Evolutionary conservation across 2,797 vertebrate species (phyloP).

Genomic region (Adelosebastes latens): DNA sequence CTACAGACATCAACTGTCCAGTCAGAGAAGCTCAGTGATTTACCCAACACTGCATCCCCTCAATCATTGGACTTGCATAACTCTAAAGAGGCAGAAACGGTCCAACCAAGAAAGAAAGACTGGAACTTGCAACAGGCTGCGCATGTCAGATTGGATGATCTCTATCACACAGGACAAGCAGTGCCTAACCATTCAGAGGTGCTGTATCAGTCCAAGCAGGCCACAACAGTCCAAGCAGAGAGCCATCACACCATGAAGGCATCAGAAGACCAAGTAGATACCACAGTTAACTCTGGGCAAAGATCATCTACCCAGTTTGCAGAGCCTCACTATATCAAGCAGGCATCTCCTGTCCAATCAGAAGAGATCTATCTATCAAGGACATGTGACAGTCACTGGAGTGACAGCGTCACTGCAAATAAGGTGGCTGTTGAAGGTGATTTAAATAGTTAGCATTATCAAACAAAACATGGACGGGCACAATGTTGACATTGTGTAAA

Average conservation of each 20-base stretch:
- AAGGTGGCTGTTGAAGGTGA: slow-evolving; percentile 90
- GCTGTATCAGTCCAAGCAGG: slow-evolving; percentile 16
- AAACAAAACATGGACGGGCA: slow-evolving; percentile 72
- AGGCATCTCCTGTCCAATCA: slow-evolving; percentile 54
- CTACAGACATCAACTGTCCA: slow-evolving; percentile 8
- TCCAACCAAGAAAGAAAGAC: slow-evolving; percentile 5
- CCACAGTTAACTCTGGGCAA: slow-evolving; percentile 28
- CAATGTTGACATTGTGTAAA: slow-evolving; percentile 70
- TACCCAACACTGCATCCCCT: neutral
- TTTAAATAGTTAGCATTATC: slow-evolving; percentile 84
- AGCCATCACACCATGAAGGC: slow-evolving; percentile 25
- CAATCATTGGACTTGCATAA: slow-evolving; percentile 27
- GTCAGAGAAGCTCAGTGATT: slow-evolving; percentile 25
- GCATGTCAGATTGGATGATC: slow-evolving; percentile 27
- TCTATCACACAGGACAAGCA: slow-evolving; percentile 19
- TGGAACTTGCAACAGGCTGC: slow-evolving; percentile 8
- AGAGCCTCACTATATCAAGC: slow-evolving; percentile 47
- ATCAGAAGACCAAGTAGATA: slow-evolving; percentile 43
- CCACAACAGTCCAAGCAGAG: slow-evolving; percentile 37
- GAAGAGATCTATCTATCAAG: slow-evolving; percentile 74
- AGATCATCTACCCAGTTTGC: slow-evolving; percentile 35
- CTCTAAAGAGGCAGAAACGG: slow-evolving; percentile 31
- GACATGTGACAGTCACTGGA: slow-evolving; percentile 72
- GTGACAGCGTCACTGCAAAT: slow-evolving; percentile 80
- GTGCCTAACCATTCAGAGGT: slow-evolving; percentile 13